Evolutionary conservation across 2,113 vertebrate genomes (phyloP).

Genomic region (Dicaeum eximium): DNA sequence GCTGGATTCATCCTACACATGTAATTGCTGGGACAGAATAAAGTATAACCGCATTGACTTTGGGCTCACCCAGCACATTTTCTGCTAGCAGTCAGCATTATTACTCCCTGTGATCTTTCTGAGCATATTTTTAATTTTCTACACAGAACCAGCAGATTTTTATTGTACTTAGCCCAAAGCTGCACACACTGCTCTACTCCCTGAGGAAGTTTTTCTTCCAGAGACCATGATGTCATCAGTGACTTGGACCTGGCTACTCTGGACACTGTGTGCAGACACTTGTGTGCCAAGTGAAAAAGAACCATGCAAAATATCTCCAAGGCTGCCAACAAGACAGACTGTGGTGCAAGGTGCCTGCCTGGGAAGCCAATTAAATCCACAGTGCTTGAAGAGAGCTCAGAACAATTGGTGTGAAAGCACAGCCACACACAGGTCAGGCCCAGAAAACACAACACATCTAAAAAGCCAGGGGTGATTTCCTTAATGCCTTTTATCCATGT

Average conservation of each 20-base stretch:
- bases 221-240: neutral
- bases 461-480: neutral
- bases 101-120: neutral
- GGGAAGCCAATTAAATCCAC: neutral
- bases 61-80: neutral
- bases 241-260: neutral
- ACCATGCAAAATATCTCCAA: neutral
- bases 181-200: neutral
- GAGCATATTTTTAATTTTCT: neutral
- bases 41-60: neutral
- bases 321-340: slow-evolving; percentile 7
- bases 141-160: neutral
- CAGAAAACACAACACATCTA: neutral
- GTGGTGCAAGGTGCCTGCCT: neutral
- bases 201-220: neutral
- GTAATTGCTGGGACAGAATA: neutral
- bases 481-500: neutral
- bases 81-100: neutral
- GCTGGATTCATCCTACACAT: neutral
- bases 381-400: neutral
- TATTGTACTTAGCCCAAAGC: neutral
- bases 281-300: neutral
- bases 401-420: neutral
- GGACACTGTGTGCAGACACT: neutral
- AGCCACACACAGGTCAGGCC: neutral